phyloP scores from a whole-genome alignment of 2,113 vertebrate genomes.

The Antechinus stuartii region DNA sequence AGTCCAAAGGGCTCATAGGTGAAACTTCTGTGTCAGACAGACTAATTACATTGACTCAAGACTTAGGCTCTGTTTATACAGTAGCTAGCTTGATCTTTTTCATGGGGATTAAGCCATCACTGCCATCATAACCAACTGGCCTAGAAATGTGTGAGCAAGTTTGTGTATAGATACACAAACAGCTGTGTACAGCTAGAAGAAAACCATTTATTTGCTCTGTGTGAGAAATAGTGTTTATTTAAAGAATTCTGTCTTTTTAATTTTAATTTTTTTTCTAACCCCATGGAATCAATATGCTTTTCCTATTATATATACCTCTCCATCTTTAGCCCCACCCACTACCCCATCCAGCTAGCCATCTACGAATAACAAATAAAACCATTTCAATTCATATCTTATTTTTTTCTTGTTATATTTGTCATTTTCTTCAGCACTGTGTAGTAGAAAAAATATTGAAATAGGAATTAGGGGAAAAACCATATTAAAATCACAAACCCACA shows the following conservation, averaged over 20 bases:
- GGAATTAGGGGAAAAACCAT: neutral
- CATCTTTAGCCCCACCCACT: neutral
- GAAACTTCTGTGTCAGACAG: neutral
- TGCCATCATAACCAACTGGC: neutral
- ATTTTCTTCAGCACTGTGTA: neutral
- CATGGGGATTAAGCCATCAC: neutral
- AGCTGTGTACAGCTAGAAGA: neutral
- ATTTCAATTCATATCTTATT: neutral
- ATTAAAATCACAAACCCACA: neutral
- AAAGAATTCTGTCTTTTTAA: neutral
- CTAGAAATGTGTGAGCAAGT: neutral
- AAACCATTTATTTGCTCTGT: neutral
- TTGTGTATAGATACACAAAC: neutral
- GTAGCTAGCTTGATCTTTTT: neutral
- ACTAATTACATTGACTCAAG: neutral
- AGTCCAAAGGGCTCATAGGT: conserved; percentile 39
- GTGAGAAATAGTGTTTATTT: neutral
- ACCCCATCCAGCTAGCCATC: neutral
- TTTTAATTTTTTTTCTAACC: neutral
- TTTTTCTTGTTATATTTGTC: neutral
- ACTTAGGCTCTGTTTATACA: neutral
- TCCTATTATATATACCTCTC: neutral
- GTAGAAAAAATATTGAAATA: neutral
- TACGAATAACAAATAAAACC: neutral
- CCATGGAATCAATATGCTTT: neutral